Base-by-base conservation (phyloP, 2,797 vertebrate species). In the Cossypha dichroa region DNA sequence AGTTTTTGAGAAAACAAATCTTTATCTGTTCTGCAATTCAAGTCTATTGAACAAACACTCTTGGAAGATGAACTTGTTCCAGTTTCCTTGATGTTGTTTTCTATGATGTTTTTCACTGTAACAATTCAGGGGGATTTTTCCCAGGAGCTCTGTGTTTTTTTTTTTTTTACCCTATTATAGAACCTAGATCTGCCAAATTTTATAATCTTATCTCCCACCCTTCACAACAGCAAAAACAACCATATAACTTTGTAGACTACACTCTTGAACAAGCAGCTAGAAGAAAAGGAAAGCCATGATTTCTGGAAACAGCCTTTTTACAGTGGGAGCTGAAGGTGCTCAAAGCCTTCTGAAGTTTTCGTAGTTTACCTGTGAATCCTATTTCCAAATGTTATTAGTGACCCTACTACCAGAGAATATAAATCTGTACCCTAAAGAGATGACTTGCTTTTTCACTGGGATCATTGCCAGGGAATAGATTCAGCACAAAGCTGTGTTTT, bases 381-480 rank as follows among this genome's bases (percentile, higher is more conserved):
- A 23, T 51, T 86, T 93, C 56, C 66, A 86, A 91, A 60, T 59
- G 19, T 23, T 83, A 64, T 64, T 90, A 72, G 86, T 60, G 82
- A 85, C 90, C 70, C 29, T 78, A 31, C 62, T 89, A 84, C 33
- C 11, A 21, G 40, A 82, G 36, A 79, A 74, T 84, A 90, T 86
- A 94, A 90, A 91, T 92, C 73, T 92, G 29, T 41, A 59, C 52
- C 69, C 54, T 73, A 33, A 91, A 94, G 76, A 86, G 48, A 88
- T 56, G 56, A 78, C 66, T 93, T 94, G 87, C 75, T 94, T 91
- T 87, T 82, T 82, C 70, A 75, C 82, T 84, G 83, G 92, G 94
- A 91, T 88, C 6, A 2, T 36, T 92, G 88, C 89, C 90, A 97
- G 69, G 51, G 60, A 95, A 90, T 94, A 96, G 87, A 89, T 93